Base-by-base conservation (phyloP, 2,113 vertebrate species). In the Xenopus borealis region DNA sequence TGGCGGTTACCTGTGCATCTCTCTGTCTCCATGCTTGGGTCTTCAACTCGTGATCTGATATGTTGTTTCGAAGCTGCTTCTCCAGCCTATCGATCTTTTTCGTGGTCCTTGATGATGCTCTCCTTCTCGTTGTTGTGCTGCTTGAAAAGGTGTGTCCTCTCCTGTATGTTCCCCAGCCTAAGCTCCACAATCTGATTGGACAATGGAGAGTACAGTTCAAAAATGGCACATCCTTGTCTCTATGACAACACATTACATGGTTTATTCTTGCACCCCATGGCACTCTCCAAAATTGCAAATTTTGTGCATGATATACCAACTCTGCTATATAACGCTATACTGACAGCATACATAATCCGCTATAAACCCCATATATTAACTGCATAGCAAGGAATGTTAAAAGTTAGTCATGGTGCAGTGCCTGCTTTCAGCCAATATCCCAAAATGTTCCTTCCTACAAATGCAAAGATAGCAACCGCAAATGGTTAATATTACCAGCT, bases 141-240 rank as follows among this genome's bases (percentile, higher is more conserved):
- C 90, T 96, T 94, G 88, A 93, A 94, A 88, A 95, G 94, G 93
- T 95, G 94, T 88, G 92, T 96, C 94, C 96, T 96, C 94, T 98
- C 96, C 90, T 98, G 94, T 87, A 98, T 96, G 79, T 94, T 93
- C 93, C 95, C 93, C 94, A 94, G 90, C 89, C 93, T 95, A 93
- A 97, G 94, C 93, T 96, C 94, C 89, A 94, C 93, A 91, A 98
- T 98, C 97, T 99, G 96, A 98, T 97, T 98, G 96, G 96, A 96
- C 94, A 95, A 94, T 89, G 89, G 91, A 89, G 92, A 93, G 92
- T 94, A 96, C 94, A 95, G 94, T 95, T 94, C 94, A 96, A 97
- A 94, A 96, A 88, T 86, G 92, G 95, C 94, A 95, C 93, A 98
- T 98, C 95, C 95, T 92, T 95, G 95, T 98, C 94, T 94, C 96